phyloP scores from a whole-genome alignment of 2,113 vertebrate genomes.

The Sturnira hondurensis region DNA sequence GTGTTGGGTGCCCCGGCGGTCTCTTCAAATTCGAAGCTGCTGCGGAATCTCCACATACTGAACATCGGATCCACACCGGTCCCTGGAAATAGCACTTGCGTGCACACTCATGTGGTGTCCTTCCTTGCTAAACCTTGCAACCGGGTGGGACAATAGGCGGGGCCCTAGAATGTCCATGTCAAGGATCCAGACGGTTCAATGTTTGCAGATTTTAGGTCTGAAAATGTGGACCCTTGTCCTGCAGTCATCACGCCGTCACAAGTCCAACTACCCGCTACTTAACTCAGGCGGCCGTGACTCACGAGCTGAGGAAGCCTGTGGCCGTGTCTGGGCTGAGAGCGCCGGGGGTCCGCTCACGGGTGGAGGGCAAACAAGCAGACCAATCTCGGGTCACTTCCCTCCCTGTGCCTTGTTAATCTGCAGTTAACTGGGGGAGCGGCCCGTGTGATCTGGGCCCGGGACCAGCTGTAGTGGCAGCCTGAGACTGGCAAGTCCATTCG shows the following conservation, averaged over 20 bases:
- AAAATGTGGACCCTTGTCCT: neutral
- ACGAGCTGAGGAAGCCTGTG: neutral
- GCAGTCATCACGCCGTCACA: constrained; percentile 18
- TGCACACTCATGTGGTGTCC: neutral
- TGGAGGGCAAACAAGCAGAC: constrained; percentile 47
- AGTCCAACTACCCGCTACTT: constrained; percentile 68
- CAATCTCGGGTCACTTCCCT: constrained; percentile 28
- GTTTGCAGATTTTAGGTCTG: constrained; percentile 12
- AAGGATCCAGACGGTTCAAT: constrained; percentile 34
- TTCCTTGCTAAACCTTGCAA: neutral
- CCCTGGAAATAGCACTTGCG: neutral
- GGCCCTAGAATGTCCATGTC: neutral
- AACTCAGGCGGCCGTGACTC: constrained; percentile 49
- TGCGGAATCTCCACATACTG: neutral
- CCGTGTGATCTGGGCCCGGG: neutral
- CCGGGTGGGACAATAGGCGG: no score
- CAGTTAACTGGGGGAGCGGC: constrained; percentile 73
- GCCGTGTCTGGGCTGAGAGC: neutral
- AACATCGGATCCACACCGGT: neutral
- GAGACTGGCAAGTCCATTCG: constrained; percentile 64
- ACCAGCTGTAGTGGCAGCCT: constrained; percentile 37
- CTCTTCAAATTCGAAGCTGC: neutral
- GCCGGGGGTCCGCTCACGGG: constrained; percentile 33
- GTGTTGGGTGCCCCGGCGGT: neutral
- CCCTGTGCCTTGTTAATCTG: constrained; percentile 69